Base-by-base conservation (phyloP, 2,888 invertebrate species). In the Tipula lateralis region DNA sequence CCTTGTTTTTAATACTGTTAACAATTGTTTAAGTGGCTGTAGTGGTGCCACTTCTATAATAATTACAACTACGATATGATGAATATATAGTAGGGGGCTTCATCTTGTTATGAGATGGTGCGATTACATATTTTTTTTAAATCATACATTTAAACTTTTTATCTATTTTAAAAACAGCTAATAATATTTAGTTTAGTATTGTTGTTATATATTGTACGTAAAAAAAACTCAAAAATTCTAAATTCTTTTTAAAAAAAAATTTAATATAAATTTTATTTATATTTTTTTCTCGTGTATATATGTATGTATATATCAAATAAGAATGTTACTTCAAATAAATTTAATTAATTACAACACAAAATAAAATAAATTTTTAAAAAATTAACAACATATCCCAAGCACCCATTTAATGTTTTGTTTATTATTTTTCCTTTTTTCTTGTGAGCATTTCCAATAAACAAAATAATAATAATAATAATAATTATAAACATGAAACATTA, bases 191-290 rank as follows among this genome's bases (percentile, higher is more conserved):
- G 24, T n/a, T n/a, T n/a, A n/a, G n/a, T n/a, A 66, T 66, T 66
- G 66, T 24, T 19, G 1, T 7, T 50, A 66, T 44, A 2, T 39
- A n/a, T n/a, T n/a, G 2, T 12, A 66, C 24, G 24, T 24, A 66
- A 66, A 66, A 66, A 66, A 66, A 66, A 66, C 19, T 66, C 66
- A 66, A 24, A 66, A 66, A 66, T 24, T 66, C 66, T 66, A 66
- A 24, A 24, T 66, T n/a, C 7, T 24, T 66, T 66, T 66, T 66
- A 24, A 7, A 24, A 39, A 39, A 19, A 66, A 66, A 66, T 66
- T 66, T 66, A 66, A 66, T 66, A 66, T 66, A 66, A 66, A 66
- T 66, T 66, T 66, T 66, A 66, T 66, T 66, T 66, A 66, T 66
- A 66, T 66, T 66, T 36, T 36, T 9, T 36, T 9, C 12, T 12